These are phyloP conservation scores for Lacanobia wlatinum DNA, from an alignment of 2,888 invertebrate species.

Conservation along the genomic window DNA sequence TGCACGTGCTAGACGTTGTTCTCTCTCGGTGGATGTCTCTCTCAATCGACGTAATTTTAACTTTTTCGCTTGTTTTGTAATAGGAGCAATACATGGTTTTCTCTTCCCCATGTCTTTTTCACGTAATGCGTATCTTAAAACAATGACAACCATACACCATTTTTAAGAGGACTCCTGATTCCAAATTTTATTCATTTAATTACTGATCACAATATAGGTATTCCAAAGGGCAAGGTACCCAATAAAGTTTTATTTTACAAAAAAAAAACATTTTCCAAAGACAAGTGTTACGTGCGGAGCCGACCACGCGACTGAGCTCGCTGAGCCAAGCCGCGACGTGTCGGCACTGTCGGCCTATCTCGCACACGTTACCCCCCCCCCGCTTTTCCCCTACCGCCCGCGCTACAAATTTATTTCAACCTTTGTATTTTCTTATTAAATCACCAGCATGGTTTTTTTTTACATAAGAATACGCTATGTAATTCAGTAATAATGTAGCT, in stretches of 20 bases:
- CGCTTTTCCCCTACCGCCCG: background rate
- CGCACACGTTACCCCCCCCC: background rate
- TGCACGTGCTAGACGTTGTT: background rate
- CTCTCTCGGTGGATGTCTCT: constrained; percentile 17
- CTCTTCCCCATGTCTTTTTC: background rate
- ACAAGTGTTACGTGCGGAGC: background rate
- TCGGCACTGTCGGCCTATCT: background rate
- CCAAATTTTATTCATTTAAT: background rate
- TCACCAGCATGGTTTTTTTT: background rate
- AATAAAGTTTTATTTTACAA: background rate
- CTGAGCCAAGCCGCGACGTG: background rate
- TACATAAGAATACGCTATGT: background rate
- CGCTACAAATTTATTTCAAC: background rate
- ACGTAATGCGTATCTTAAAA: background rate
- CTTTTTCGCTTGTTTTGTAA: background rate
- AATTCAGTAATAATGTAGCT: background rate
- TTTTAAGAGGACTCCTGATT: background rate
- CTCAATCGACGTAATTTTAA: background rate
- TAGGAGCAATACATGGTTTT: background rate
- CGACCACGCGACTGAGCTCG: background rate
- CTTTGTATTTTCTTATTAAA: background rate
- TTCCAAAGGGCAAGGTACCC: background rate
- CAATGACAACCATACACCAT: no score
- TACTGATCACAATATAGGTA: background rate
- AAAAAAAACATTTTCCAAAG: background rate